phyloP scores from a whole-genome alignment of 2,888 invertebrate genomes.

The Nemotelus nigrinus region DNA sequence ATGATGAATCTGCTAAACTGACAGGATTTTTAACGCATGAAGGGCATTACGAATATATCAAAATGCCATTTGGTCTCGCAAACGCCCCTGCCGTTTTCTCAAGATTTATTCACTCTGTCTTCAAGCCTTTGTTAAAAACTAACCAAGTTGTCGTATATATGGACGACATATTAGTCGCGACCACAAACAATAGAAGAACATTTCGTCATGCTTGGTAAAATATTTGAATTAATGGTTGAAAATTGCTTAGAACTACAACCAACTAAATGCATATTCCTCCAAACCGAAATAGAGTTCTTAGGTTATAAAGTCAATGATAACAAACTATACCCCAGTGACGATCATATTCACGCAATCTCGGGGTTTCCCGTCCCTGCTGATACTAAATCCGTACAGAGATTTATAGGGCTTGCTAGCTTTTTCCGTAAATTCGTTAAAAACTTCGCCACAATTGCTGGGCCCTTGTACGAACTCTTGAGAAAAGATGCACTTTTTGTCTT shows the following conservation, averaged over 20 bases:
- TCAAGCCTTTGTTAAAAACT: too few species aligned
- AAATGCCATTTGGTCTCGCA: too few species aligned
- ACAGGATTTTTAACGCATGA: too few species aligned
- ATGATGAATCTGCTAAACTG: too few species aligned
- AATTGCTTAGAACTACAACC: not conserved
- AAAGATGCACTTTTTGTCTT: constrained; percentile 45
- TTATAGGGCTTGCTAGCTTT: constrained; percentile 29
- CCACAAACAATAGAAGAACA: too few species aligned
- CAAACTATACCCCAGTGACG: not conserved
- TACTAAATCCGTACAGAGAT: not conserved
- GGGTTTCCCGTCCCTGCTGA: not conserved
- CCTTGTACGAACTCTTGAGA: constrained; percentile 53
- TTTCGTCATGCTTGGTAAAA: too few species aligned
- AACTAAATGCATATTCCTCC: not conserved
- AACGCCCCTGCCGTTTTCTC: too few species aligned
- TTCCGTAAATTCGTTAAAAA: constrained; percentile 49
- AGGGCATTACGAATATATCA: too few species aligned
- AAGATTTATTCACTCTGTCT: too few species aligned
- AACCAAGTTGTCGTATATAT: too few species aligned
- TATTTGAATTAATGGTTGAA: not conserved
- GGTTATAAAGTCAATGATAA: not conserved
- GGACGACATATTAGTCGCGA: too few species aligned
- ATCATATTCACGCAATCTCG: not conserved
- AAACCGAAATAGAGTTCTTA: not conserved
- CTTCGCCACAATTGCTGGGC: constrained; percentile 53